phyloP scores from a whole-genome alignment of 2,113 vertebrate genomes.

The Grallaria varia region DNA sequence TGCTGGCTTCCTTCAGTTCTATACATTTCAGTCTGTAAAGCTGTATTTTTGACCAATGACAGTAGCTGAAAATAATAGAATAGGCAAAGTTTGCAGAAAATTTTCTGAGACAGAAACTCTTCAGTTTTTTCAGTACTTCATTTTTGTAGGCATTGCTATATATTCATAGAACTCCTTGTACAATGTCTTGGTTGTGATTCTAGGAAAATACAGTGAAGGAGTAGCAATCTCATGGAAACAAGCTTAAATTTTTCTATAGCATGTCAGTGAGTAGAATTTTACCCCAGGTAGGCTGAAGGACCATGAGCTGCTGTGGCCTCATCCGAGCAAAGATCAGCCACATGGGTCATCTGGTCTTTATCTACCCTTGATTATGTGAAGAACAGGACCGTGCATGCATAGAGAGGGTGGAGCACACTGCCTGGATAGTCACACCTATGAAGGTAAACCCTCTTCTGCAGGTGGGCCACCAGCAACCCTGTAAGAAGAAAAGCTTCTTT shows the following conservation, averaged over 20 bases:
- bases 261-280: neutral
- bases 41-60: conserved; percentile 8
- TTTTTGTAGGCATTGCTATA: neutral
- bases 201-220: neutral
- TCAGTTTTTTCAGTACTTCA: neutral
- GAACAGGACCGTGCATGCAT: fast-evolving
- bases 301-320: neutral
- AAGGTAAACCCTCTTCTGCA: neutral
- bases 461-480: neutral
- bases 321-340: neutral
- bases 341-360: neutral
- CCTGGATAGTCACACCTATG: neutral
- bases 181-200: neutral
- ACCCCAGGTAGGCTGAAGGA: neutral
- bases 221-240: neutral
- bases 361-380: neutral
- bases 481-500: neutral
- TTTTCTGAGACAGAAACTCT: neutral
- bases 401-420: neutral
- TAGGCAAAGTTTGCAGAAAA: conserved; percentile 3
- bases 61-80: conserved; percentile 12
- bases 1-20: conserved; percentile 42
- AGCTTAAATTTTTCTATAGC: neutral
- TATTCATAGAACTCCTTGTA: fast-evolving
- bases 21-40: conserved; percentile 8